phyloP scores from a whole-genome alignment of 2,888 invertebrate species.

The Fragum whitleyi region DNA sequence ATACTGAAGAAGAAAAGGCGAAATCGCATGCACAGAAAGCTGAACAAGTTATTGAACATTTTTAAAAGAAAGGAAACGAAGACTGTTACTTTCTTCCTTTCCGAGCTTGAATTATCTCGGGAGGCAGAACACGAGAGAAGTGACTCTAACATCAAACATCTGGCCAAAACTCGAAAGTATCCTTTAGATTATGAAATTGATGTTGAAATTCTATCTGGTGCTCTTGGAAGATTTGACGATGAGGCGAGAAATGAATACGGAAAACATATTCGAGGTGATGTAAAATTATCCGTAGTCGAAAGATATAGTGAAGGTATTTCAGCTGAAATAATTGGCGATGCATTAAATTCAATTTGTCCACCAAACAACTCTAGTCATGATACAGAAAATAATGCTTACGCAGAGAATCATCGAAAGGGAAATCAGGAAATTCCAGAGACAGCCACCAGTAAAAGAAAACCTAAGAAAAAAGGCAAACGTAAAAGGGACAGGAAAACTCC shows the following conservation, averaged over 20 bases:
- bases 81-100: background rate
- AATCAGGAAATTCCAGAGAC: background rate
- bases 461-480: background rate
- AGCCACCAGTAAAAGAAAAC: background rate
- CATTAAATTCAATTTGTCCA: background rate
- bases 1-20: constrained; percentile 5
- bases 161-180: constrained; percentile 6
- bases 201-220: background rate
- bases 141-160: constrained; percentile 1
- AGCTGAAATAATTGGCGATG: background rate
- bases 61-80: background rate
- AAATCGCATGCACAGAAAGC: background rate
- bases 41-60: background rate
- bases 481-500: background rate
- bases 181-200: background rate
- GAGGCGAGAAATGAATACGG: background rate
- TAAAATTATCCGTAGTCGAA: background rate
- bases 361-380: background rate
- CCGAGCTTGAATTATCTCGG: background rate
- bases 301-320: background rate
- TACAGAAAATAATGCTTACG: background rate
- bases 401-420: background rate
- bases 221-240: background rate
- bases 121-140: background rate
- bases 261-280: background rate